Percentiles rank a stretch among this genome's conserved stretches.
These are phyloP conservation scores for Agriopis aurantiaria DNA, from an alignment of 2,888 invertebrate genomes.

Conservation along the genomic window DNA sequence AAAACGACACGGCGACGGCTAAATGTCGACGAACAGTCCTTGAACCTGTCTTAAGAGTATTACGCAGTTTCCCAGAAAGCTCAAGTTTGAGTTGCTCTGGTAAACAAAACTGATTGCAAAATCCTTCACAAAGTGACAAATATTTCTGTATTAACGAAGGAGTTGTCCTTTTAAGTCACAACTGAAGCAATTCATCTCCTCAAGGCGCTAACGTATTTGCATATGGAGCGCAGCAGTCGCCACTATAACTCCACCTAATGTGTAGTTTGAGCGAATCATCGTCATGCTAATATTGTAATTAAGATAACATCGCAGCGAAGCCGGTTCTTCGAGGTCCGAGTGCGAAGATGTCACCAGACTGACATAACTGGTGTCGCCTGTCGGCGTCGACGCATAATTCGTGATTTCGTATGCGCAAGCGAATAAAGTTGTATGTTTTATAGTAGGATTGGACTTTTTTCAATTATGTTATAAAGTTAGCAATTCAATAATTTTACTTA, in stretches of 20 bases:
- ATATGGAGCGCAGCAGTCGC: slow-evolving; percentile 57
- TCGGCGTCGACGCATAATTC: slow-evolving; percentile 39
- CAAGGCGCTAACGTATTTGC: slow-evolving; percentile 48
- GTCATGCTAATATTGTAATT: slow-evolving; percentile 75
- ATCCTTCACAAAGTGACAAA: slow-evolving; percentile 1
- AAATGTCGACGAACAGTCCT: slow-evolving; percentile 3
- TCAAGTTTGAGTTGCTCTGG: slow-evolving; percentile 1
- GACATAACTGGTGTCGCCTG: slow-evolving; percentile 38
- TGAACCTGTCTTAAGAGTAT: background rate
- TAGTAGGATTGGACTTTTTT: background rate
- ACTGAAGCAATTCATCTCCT: slow-evolving; percentile 40
- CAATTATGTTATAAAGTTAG: background rate
- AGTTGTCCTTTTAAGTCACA: slow-evolving; percentile 34
- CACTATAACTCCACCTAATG: slow-evolving; percentile 55
- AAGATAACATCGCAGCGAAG: slow-evolving; percentile 59
- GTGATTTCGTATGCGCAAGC: slow-evolving; percentile 33
- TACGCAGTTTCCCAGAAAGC: slow-evolving; percentile 1
- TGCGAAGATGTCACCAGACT: slow-evolving; percentile 44
- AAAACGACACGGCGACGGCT: background rate
- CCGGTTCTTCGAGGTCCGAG: slow-evolving; percentile 43
- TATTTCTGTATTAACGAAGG: slow-evolving; percentile 18
- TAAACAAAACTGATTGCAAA: slow-evolving; percentile 13
- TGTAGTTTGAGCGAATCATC: slow-evolving; percentile 68
- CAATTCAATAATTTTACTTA: background rate
- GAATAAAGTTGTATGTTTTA: slow-evolving; percentile 23